phyloP scores from a whole-genome alignment of 2,888 invertebrate genomes.

The Cacoxenus indagator region DNA sequence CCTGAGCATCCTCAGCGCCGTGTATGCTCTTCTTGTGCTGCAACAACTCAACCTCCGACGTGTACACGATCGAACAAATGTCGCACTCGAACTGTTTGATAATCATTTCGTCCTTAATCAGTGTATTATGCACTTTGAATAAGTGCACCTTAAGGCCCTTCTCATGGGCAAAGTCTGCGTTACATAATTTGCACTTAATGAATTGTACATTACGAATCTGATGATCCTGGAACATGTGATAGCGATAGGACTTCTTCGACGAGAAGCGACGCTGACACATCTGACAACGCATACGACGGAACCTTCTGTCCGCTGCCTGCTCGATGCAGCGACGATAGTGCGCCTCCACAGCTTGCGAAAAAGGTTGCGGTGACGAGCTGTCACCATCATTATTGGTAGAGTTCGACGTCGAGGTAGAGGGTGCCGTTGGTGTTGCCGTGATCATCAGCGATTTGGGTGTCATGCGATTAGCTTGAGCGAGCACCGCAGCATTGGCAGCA shows the following conservation, averaged over 20 bases:
- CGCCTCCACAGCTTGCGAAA: conserved; percentile 58
- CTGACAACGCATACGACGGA: conserved; percentile 69
- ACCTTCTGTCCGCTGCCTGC: conserved; percentile 65
- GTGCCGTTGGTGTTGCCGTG: conserved; percentile 40
- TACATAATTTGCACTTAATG: conserved; percentile 69
- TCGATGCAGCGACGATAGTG: conserved; percentile 64
- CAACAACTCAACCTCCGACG: conserved; percentile 65
- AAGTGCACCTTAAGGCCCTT: conserved; percentile 71
- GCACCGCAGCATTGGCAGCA: conserved; percentile 42
- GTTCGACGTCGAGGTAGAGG: background rate
- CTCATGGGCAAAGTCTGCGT: conserved; percentile 71
- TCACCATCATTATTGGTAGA: background rate
- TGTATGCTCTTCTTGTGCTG: conserved; percentile 68
- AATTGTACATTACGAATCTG: conserved; percentile 70
- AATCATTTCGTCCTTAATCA: conserved; percentile 67
- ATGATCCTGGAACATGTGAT: conserved; percentile 70
- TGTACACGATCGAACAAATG: conserved; percentile 69
- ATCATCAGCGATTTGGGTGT: conserved; percentile 54
- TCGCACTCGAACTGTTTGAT: conserved; percentile 70
- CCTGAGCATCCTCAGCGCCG: conserved; percentile 45
- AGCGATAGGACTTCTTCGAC: conserved; percentile 69
- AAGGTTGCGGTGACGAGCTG: conserved; percentile 40
- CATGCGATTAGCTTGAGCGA: conserved; percentile 49
- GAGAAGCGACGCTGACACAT: conserved; percentile 70
- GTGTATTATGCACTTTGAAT: conserved; percentile 68